Percentiles rank a stretch among this genome's conserved stretches.
Conservation (phyloP, 2,113 vertebrate species). For the Megaceryle torquata region DNA sequence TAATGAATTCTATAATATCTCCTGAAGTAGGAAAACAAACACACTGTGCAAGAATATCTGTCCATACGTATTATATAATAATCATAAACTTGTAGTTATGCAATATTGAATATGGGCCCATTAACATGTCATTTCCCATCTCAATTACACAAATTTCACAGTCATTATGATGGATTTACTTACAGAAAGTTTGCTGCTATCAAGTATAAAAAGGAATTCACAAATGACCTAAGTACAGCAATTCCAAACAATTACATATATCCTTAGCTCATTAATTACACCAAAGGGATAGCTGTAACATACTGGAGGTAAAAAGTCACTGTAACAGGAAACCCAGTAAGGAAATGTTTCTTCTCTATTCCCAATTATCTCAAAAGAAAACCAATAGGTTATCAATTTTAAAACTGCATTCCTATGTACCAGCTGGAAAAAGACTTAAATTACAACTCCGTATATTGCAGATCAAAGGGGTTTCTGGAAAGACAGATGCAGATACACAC, state of each 20-base stretch:
- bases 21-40: neutral
- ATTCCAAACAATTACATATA: accelerated
- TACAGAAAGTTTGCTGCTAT: neutral
- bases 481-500: neutral
- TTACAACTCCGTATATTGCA: neutral
- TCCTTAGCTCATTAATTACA: neutral
- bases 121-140: neutral
- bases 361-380: neutral
- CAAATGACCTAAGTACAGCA: neutral
- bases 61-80: neutral
- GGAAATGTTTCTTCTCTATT: neutral
- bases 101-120: neutral
- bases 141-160: neutral
- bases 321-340: neutral
- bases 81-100: neutral
- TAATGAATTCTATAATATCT: neutral
- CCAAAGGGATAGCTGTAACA: neutral
- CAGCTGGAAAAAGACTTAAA: neutral
- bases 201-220: neutral
- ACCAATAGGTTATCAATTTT: neutral
- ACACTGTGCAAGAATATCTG: neutral
- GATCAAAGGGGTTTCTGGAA: neutral
- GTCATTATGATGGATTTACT: neutral
- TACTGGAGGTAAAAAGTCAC: neutral
- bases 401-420: neutral